phyloP scores from a whole-genome alignment of 1,140 invertebrate species.

The Grapholita molesta region DNA sequence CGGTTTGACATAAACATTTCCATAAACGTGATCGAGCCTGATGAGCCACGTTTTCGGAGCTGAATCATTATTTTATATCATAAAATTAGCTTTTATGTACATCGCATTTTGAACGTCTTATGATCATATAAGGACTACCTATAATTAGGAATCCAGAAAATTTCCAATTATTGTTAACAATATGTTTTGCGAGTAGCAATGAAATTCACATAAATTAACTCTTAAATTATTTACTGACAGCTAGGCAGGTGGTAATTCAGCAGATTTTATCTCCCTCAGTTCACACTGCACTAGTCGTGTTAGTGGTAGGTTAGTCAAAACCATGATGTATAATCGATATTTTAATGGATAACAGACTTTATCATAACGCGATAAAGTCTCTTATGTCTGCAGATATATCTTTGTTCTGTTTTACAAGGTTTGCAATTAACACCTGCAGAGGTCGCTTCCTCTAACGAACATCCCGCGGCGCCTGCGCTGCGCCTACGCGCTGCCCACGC shows the following conservation, averaged over 20 bases:
- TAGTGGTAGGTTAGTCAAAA: constrained; percentile 2
- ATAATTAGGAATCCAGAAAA: too few relatives aligned
- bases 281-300: not conserved
- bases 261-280: not conserved
- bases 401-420: constrained; percentile 26
- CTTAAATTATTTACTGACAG: not conserved
- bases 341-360: not conserved
- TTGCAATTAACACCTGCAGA: constrained; percentile 58
- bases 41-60: constrained; percentile 57
- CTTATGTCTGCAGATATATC: not conserved
- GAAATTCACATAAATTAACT: not conserved
- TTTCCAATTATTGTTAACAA: constrained; percentile 36
- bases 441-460: constrained; percentile 32
- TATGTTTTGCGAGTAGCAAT: not conserved
- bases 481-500: constrained; percentile 30
- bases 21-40: constrained; percentile 41
- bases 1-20: constrained; percentile 44
- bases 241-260: not conserved
- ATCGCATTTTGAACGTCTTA: constrained; percentile 21
- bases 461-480: constrained; percentile 33
- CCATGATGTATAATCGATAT: not conserved
- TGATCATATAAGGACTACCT: not conserved
- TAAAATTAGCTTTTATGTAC: constrained; percentile 44
- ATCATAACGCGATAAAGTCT: not conserved
- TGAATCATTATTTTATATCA: constrained; percentile 46